phyloP scores from a whole-genome alignment of 2,888 invertebrate genomes.

The Andrena flavipes region DNA sequence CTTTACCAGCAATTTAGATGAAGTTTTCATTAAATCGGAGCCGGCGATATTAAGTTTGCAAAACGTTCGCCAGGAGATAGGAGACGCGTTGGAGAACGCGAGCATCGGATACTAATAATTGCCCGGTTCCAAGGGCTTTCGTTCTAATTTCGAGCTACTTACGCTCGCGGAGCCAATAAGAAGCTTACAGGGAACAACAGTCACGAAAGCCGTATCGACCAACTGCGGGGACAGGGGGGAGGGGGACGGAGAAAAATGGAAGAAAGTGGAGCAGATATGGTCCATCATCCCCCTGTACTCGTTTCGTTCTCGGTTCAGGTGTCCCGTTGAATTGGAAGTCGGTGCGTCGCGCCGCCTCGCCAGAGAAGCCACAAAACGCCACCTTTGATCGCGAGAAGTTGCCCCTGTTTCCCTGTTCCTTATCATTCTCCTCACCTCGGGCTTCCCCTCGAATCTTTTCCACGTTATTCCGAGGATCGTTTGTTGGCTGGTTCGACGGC shows the following conservation, averaged over 20 bases:
- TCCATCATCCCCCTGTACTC: neutral
- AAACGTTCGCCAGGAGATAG: slow-evolving; percentile 7
- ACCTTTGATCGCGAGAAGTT: slow-evolving; percentile 46
- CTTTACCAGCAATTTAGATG: too few relatives aligned
- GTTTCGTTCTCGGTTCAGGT: slow-evolving; percentile 12
- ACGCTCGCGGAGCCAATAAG: slow-evolving; percentile 50
- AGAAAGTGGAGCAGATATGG: slow-evolving; percentile 6
- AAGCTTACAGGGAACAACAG: slow-evolving; percentile 47
- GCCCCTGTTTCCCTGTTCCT: slow-evolving; percentile 26
- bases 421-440: slow-evolving; percentile 31
- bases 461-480: slow-evolving; percentile 24
- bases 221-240: neutral
- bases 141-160: slow-evolving; percentile 55
- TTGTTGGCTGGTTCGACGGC: slow-evolving; percentile 13
- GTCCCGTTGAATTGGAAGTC: slow-evolving; percentile 32
- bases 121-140: slow-evolving; percentile 44
- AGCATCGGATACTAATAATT: slow-evolving; percentile 39
- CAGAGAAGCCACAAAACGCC: slow-evolving; percentile 28
- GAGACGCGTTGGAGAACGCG: slow-evolving; percentile 20
- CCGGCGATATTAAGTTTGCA: too few relatives aligned
- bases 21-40: too few relatives aligned
- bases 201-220: slow-evolving; percentile 36
- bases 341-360: slow-evolving; percentile 19
- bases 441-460: slow-evolving; percentile 29
- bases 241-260: neutral